Conservation (phyloP, 2,113 vertebrate species). For the Oncorhynchus nerka region DNA sequence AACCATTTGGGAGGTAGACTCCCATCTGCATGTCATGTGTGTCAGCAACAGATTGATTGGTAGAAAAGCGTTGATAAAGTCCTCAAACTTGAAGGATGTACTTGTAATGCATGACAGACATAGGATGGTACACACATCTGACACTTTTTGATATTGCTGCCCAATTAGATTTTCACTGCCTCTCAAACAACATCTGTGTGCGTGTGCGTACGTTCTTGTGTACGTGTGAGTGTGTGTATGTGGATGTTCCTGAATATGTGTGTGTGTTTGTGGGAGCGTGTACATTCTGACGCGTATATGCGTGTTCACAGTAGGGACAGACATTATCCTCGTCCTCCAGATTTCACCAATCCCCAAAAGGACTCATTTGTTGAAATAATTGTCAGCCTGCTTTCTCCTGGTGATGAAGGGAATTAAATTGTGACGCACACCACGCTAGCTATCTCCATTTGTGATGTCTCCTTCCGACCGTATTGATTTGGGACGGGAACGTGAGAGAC, state of each 20-base stretch:
- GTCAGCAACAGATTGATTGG: background rate
- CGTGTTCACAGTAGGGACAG: constrained; percentile 3
- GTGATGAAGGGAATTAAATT: constrained; percentile 56
- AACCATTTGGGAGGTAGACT: too few relatives aligned
- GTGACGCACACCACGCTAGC: constrained; percentile 28
- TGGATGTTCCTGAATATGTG: too few relatives aligned
- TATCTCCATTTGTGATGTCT: constrained; percentile 41
- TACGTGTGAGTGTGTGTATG: too few relatives aligned
- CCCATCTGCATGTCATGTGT: background rate
- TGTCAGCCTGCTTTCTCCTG: constrained; percentile 33
- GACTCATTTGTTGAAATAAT: constrained; percentile 51
- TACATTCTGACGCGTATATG: too few relatives aligned
- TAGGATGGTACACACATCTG: constrained; percentile 9
- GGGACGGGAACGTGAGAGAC: background rate
- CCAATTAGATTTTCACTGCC: constrained; percentile 14
- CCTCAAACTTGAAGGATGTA: constrained; percentile 15
- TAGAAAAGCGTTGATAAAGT: background rate
- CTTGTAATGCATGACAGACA: constrained; percentile 26
- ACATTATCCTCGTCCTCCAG: constrained; percentile 19
- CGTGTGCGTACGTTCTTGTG: too few relatives aligned
- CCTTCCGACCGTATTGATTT: constrained; percentile 54
- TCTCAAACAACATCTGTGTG: background rate
- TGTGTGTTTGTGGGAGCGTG: too few relatives aligned
- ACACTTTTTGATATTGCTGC: constrained; percentile 22
- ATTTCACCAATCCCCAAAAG: constrained; percentile 36